Conservation (phyloP, 2,888 invertebrate species). For the Elmis aenea region DNA sequence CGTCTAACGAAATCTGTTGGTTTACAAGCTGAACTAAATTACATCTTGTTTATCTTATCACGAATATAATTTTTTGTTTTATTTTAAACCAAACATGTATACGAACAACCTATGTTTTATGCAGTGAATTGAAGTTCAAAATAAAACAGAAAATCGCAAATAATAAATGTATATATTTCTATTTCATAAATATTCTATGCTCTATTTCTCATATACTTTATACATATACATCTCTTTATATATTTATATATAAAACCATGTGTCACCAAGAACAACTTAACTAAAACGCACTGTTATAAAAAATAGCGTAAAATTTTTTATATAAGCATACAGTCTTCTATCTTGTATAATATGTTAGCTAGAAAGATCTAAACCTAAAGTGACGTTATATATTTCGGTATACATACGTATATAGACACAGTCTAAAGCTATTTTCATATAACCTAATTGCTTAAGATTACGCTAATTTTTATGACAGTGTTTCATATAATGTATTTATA, state of each 20-base stretch:
- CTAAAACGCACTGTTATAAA: slow-evolving; percentile 36
- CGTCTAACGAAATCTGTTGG: background rate
- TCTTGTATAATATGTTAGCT: slow-evolving; percentile 35
- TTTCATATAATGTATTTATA: slow-evolving; percentile 30
- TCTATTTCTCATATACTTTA: slow-evolving; percentile 46
- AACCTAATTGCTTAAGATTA: slow-evolving; percentile 23
- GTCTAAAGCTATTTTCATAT: slow-evolving; percentile 31
- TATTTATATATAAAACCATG: slow-evolving; percentile 47
- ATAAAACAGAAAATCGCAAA: slow-evolving; percentile 26
- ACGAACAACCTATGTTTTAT: slow-evolving; percentile 14
- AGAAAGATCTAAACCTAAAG: slow-evolving; percentile 36
- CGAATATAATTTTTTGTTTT: slow-evolving; percentile 17
- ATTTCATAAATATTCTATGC: slow-evolving; percentile 45
- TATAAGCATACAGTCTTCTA: slow-evolving; percentile 45
- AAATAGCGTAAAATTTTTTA: slow-evolving; percentile 32
- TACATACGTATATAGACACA: slow-evolving; percentile 38
- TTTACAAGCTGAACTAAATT: background rate
- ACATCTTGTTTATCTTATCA: slow-evolving; percentile 16
- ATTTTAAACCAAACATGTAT: slow-evolving; percentile 18
- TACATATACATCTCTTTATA: slow-evolving; percentile 48
- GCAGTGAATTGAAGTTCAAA: slow-evolving; percentile 9
- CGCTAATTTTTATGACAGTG: slow-evolving; percentile 26
- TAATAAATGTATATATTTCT: slow-evolving; percentile 41
- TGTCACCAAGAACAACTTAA: slow-evolving; percentile 47
- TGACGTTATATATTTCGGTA: slow-evolving; percentile 34